phyloP scores from a whole-genome alignment of 1,140 invertebrate genomes.

The Zophobas atratus region DNA sequence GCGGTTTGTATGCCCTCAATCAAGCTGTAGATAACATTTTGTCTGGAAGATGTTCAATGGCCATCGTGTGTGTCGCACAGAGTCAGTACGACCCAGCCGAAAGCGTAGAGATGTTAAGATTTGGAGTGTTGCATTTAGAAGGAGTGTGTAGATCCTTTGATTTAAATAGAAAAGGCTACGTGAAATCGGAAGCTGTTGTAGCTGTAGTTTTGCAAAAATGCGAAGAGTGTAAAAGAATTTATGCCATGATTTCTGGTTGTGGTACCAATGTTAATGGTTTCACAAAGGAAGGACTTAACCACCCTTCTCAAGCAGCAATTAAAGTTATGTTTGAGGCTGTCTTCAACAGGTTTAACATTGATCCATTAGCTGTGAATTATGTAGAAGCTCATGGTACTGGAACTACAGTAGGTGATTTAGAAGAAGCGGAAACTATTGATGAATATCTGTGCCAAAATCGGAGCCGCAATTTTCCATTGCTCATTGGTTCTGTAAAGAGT shows the following conservation, averaged over 20 bases:
- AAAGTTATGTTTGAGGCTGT: constrained; percentile 71
- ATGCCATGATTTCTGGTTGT: constrained; percentile 74
- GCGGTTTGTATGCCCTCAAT: constrained; percentile 79
- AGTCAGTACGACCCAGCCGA: constrained; percentile 69
- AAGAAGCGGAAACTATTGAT: constrained; percentile 76
- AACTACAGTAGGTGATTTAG: constrained; percentile 75
- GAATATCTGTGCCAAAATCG: constrained; percentile 73
- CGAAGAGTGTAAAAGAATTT: constrained; percentile 71
- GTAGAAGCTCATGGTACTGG: constrained; percentile 71
- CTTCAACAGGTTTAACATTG: constrained; percentile 74
- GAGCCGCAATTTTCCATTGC: constrained; percentile 72
- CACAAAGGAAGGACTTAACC: constrained; percentile 74
- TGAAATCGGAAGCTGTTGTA: constrained; percentile 74
- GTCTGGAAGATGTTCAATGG: constrained; percentile 80
- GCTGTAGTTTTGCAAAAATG: constrained; percentile 73
- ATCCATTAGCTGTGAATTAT: constrained; percentile 67
- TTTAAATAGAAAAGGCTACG: constrained; percentile 75
- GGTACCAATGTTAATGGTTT: constrained; percentile 71
- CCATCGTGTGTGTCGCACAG: constrained; percentile 80
- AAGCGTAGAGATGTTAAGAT: constrained; percentile 65
- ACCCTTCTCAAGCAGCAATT: constrained; percentile 71
- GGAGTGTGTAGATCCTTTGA: constrained; percentile 78
- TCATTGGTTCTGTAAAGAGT: constrained; percentile 92
- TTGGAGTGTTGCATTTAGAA: constrained; percentile 74
- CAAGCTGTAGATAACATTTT: constrained; percentile 79